Conservation (phyloP, 2,113 vertebrate species). For the Ariopsis seemanni region DNA sequence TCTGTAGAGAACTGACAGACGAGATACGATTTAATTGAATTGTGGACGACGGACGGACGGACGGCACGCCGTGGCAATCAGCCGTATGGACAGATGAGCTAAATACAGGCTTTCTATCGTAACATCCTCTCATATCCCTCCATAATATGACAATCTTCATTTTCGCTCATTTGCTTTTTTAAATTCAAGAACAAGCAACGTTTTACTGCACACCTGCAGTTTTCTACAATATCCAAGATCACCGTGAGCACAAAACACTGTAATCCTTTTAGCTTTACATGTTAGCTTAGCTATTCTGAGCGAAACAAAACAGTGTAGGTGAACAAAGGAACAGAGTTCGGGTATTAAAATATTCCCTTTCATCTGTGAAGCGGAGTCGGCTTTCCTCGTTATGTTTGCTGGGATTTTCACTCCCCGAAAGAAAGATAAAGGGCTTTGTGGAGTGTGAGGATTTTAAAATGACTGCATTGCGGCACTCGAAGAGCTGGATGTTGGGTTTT, state of each 20-base stretch:
- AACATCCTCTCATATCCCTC: background rate
- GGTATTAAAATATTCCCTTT: constrained; percentile 4
- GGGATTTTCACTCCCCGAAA: constrained; percentile 2
- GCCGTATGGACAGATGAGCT: too few relatives aligned
- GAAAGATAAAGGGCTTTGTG: constrained; percentile 24
- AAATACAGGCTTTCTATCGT: background rate
- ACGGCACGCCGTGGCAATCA: too few relatives aligned
- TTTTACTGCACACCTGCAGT: background rate
- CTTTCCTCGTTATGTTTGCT: constrained; percentile 10
- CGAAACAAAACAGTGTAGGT: background rate
- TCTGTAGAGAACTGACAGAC: too few relatives aligned
- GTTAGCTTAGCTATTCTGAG: constrained; percentile 1
- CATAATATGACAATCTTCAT: background rate
- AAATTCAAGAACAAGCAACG: background rate
- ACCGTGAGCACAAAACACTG: background rate
- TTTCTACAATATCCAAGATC: background rate
- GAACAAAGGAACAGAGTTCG: background rate
- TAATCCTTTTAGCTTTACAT: constrained; percentile 38
- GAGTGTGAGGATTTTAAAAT: background rate
- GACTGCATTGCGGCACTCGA: background rate
- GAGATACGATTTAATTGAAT: too few relatives aligned
- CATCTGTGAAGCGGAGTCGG: constrained; percentile 17
- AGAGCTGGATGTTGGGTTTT: constrained; percentile 17
- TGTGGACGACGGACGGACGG: too few relatives aligned
- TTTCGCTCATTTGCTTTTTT: background rate